phyloP scores from a whole-genome alignment of 2,888 invertebrate species.

The Axea sp. region DNA sequence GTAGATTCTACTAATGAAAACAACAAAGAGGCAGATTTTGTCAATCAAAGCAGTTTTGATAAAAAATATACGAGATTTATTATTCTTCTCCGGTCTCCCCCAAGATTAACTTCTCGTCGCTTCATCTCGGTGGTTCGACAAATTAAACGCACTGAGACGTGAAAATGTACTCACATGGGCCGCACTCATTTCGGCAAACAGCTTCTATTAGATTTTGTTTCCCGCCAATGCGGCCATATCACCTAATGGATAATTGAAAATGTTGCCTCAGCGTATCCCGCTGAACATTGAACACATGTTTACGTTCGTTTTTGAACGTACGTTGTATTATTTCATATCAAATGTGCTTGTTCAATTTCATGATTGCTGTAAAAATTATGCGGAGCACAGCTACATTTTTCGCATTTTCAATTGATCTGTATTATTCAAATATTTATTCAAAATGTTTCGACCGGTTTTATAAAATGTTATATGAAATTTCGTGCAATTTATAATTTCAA shows the following conservation, averaged over 20 bases:
- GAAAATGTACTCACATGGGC: constrained; percentile 37
- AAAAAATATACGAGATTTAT: constrained; percentile 31
- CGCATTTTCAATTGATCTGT: no score
- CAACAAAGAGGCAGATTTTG: no score
- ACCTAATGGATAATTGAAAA: constrained; percentile 46
- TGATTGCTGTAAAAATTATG: no score
- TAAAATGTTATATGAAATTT: no score
- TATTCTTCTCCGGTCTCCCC: background rate
- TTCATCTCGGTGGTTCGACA: constrained; percentile 38
- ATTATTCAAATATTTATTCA: no score
- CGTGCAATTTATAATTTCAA: no score
- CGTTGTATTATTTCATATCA: background rate
- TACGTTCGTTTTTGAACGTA: constrained; percentile 2
- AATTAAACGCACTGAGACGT: constrained; percentile 52
- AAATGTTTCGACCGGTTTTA: no score
- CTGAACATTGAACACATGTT: constrained; percentile 25
- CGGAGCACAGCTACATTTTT: no score
- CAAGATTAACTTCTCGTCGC: constrained; percentile 6
- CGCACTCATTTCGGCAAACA: constrained; percentile 45
- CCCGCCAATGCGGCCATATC: constrained; percentile 25
- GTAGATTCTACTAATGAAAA: no score
- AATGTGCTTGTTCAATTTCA: background rate
- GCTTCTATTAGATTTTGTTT: constrained; percentile 49
- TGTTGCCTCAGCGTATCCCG: constrained; percentile 26
- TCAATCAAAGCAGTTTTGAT: no score